Conservation (phyloP, 2,113 vertebrate species). For the Enhydra lutris region DNA sequence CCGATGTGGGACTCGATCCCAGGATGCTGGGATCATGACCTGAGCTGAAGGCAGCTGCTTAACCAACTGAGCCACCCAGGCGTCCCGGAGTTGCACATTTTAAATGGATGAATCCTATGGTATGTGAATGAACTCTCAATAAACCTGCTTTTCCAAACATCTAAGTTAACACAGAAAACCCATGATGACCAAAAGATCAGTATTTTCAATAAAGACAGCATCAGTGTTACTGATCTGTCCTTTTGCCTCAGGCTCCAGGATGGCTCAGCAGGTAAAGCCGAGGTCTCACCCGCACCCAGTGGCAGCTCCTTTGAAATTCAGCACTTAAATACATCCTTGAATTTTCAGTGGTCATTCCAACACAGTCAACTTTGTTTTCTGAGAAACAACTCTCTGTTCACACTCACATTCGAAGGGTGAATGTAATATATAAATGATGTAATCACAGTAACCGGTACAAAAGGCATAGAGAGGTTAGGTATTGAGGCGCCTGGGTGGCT, state of each 20-base stretch:
- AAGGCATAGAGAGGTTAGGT: background rate
- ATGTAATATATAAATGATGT: background rate
- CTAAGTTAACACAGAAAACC: background rate
- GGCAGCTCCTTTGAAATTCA: background rate
- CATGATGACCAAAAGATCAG: background rate
- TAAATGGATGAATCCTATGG: background rate
- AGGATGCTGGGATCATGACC: no score
- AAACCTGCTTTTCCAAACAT: background rate
- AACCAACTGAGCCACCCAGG: no score
- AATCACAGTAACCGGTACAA: background rate
- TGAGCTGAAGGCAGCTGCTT: no score
- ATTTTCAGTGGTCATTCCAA: background rate
- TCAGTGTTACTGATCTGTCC: background rate
- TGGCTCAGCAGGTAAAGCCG: background rate
- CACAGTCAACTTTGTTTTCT: background rate
- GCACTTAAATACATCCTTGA: background rate
- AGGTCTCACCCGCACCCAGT: background rate
- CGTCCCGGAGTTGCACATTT: background rate
- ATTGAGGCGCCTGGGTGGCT: no score
- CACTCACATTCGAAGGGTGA: background rate
- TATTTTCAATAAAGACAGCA: background rate
- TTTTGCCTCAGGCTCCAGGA: background rate
- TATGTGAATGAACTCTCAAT: background rate
- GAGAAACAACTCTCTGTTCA: background rate
- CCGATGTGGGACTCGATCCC: no score